Evolutionary conservation across 2,113 vertebrate genomes (phyloP), one percentile per base, ranked within the genome.

Genomic region (Pterocles gutturalis): DNA sequence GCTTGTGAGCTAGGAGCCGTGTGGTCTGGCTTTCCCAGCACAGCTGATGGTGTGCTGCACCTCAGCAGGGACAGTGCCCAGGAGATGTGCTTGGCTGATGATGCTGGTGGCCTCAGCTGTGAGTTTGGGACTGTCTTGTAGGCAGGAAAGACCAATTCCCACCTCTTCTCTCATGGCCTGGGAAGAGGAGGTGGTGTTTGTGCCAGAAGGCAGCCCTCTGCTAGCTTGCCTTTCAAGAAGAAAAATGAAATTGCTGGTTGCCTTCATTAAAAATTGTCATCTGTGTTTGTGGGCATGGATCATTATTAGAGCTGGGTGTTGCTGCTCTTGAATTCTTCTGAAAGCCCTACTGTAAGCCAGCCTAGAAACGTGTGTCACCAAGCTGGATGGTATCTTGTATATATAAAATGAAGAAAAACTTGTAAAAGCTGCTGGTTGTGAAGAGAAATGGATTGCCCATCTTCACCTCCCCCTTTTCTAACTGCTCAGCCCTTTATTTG

Each of bases 401-500:
- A 4, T 36, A 14, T 29, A 29, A 88, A 72, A 73, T 36, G 48
- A 45, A 86, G 66, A 49, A 72, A 61, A 73, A 49, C 54, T 34
- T 31, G 11, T 20, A 31, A n/a, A 66, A 78, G 64, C 51, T 58
- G 7, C 38, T 77, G 29, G 9, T 46, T 70, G 29, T 62, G 80
- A 29, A 14, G 54, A 67, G 72, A 41, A 83, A 31, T 10, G 19
- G n/a, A 16, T n/a, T 71, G 41, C 49, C 34, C 0, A 0, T 60
- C 17, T 78, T 81, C 11, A 8, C 65, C 80, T 85, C 77, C 46
- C 48, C 54, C 38, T 88, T 89, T 66, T 9, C 55, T n/a, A 2
- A 49, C 43, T 0, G 1, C 77, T 72, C 53, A 65, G 65, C 34
- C 86, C 92, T 97, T 93, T 95, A 93, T 97, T 95, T 96, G 96